Evolutionary conservation across 2,888 invertebrate species (phyloP), one percentile per base, ranked within the genome.

Genomic region (Pammene fasciana): DNA sequence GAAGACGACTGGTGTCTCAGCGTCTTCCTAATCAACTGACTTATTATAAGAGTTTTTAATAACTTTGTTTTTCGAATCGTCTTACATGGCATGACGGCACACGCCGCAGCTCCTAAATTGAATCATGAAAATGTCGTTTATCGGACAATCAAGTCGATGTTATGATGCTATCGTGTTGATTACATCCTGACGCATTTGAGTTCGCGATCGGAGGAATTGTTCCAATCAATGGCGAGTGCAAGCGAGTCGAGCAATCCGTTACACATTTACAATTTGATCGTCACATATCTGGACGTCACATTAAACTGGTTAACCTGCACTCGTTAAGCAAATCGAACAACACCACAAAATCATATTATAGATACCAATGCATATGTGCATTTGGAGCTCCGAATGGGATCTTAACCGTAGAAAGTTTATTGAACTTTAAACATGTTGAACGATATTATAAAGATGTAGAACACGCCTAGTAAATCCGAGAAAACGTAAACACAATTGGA

Each of bases 361-460:
- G 16, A 34, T 50, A 45, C n/a, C n/a, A n/a, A n/a, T 38, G 36
- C 38, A 57, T 43, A n/a, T 38, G 34, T 43, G 48, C 14, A 11
- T 64, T 62, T 62, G 48, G 26, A 62, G 50, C 45, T 34, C 59
- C 50, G 45, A 68, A 65, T 59, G 13, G 64, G 68, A 65, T 65
- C 59, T 60, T 70, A 60, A 59, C 65, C 62, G 76, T 75, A 74
- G 76, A 80, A 82, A 85, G 87, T 88, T 83, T 88, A 76, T 88
- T 90, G 88, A 89, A 89, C 88, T 78, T 81, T 86, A 84, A 86
- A 87, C 86, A 85, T 74, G 79, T 80, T 88, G 90, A 90, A 87
- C 88, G 90, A 90, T 86, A 82, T 82, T 82, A 81, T 83, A 86
- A 89, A 91, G 88, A 88, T 84, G 86, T 82, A 72, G 77, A 78